Base-by-base conservation (phyloP, 2,888 invertebrate species). In the Cerastis leucographa region DNA sequence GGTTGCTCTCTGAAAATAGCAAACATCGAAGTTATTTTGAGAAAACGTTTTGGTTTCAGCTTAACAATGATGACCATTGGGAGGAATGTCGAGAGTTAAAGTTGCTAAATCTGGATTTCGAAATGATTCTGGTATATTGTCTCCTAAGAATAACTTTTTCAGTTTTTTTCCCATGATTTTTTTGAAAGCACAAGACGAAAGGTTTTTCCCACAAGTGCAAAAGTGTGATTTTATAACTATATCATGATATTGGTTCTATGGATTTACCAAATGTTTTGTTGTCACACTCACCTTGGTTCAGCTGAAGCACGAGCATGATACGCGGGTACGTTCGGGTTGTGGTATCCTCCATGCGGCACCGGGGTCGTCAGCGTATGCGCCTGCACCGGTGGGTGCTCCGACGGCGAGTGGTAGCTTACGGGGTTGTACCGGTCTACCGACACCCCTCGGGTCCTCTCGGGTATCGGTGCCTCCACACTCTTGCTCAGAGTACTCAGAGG, bases 351-450 rank as follows among this genome's bases (percentile, higher is more conserved):
- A 62, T 94, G 95, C 5, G 93, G 94, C 14, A 94, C 92, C 46
- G 95, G 94, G 11, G 92, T 95, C 78, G 95, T 94, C 90, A 97
- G 92, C 5, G 96, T 96, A 83, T 97, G 97, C 78, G 95, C 93
- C 85, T 95, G 97, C 75, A 96, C 97, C 0, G 96, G 96, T 0
- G 95, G 94, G 80, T 96, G 95, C 76, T 95, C 96, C 46, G 93
- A 91, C 29, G 96, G 96, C 17, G 96, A 90, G 76, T 95, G 94
- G 87, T 97, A 97, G 85, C 88, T 95, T 5, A 62, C 80, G 91
- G 96, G 96, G 84, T 96, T 96, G 89, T 96, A 96, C 82, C 96
- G 92, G 83, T 96, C 96, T 59, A 96, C 96, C 1, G 96, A 96
- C 11, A 96, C 96, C 17, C 96, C 96, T 77, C 96, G 92, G 56